Evolutionary conservation across 2,797 vertebrate species (phyloP), one percentile per base, ranked within the genome.

Genomic region (Oreochromis grahami): DNA sequence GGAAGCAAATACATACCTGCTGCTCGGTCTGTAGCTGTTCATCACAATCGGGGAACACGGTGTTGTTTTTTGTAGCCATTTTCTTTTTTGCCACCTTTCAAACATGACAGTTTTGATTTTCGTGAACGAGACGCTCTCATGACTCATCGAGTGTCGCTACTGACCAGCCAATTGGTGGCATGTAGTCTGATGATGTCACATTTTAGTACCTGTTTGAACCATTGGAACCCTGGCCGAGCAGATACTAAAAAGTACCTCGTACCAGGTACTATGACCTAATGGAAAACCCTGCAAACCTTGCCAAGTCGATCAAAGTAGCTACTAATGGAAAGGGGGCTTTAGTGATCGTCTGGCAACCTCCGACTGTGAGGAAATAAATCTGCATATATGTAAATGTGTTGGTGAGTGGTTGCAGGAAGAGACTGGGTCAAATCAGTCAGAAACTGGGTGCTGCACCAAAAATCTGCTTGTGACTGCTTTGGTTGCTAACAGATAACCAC

Each of bases 251-350:
- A 51, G 2, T 51, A 63, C 58, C 58, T 60, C n/a, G 3, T 63
- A 63, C 34, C 8, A 36, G 34, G 34, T 36, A 36, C 34, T 36
- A 36, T 36, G 34, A 36, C 58, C 58, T 63, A 63, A 36, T 63
- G 58, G 0, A n/a, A 63, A 5, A 63, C 36, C 32, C 4, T 36
- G 32, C 32, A 3, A 63, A 19, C 6, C 32, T n/a, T 5, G 58
- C 58, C 2, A 3, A 63, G 3, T n/a, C 32, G 0, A 36, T 63
- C 0, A 0, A 34, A n/a, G 32, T 63, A 63, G 58, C 10, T n/a
- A 63, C 32, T 63, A 5, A 63, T 63, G 3, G 58, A 63, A 63
- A 63, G 36, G 3, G 19, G 58, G 2, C 3, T 63, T 63, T 36
- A 63, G 6, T 63, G 58, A n/a, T 63, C 1, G 1, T 6, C 63